phyloP scores from a whole-genome alignment of 2,888 invertebrate genomes.

The Ochropacha duplaris region DNA sequence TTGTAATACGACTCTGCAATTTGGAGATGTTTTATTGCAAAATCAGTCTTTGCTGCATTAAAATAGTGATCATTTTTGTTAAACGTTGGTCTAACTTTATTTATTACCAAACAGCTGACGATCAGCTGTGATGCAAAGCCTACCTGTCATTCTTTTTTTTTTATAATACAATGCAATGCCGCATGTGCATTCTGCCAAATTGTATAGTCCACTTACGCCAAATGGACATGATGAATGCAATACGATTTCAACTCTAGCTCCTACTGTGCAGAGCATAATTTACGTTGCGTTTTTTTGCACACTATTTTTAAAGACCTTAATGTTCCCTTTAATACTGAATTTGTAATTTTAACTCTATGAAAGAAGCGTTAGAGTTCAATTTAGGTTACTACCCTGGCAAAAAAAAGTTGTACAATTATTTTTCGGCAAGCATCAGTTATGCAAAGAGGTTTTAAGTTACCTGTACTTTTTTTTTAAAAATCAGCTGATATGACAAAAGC shows the following conservation, averaged over 20 bases:
- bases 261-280: not conserved
- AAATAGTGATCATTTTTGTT: constrained; percentile 3
- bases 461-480: constrained; percentile 23
- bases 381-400: not conserved
- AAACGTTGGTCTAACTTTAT: constrained; percentile 4
- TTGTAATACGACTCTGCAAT: not conserved
- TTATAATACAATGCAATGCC: constrained; percentile 18
- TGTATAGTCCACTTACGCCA: constrained; percentile 30
- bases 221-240: constrained; percentile 29
- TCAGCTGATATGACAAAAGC: constrained; percentile 22
- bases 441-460: constrained; percentile 27
- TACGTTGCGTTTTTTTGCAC: not conserved
- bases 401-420: not conserved
- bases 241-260: not conserved
- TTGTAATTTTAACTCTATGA: not conserved
- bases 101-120: constrained; percentile 52
- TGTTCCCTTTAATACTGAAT: not conserved
- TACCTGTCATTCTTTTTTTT: constrained; percentile 42
- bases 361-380: not conserved
- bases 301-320: not conserved
- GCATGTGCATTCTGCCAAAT: constrained; percentile 40
- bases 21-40: not conserved
- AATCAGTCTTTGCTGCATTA: not conserved
- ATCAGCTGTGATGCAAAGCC: constrained; percentile 49
- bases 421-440: constrained; percentile 21